Conservation (phyloP, 2,888 invertebrate species). For the Luperina testacea region DNA sequence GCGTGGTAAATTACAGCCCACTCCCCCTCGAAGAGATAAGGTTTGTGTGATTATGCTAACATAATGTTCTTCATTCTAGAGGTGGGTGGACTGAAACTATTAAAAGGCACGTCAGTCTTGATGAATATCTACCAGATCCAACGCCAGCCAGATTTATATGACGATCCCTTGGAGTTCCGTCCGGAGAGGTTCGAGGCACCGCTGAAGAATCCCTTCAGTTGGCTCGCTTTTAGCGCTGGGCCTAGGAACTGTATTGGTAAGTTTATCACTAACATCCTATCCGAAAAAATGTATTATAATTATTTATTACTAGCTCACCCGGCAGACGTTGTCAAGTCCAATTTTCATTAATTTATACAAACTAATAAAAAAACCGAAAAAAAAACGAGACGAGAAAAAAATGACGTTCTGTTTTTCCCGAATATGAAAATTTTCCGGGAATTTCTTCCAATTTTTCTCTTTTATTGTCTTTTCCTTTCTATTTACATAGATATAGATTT, state of each 20-base stretch:
- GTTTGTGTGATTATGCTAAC: not conserved
- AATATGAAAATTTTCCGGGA: not conserved
- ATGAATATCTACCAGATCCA: slow-evolving; percentile 86
- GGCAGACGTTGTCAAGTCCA: not conserved
- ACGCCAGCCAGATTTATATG: slow-evolving; percentile 85
- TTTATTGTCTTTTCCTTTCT: too few species aligned
- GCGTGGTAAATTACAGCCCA: too few species aligned
- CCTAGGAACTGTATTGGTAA: slow-evolving; percentile 87
- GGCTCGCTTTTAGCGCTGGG: slow-evolving; percentile 91
- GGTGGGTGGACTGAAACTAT: slow-evolving; percentile 64
- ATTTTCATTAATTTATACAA: not conserved
- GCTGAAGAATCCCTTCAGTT: slow-evolving; percentile 82
- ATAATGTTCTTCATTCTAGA: slow-evolving; percentile 60
- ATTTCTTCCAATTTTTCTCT: too few species aligned
- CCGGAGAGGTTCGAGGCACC: slow-evolving; percentile 88
- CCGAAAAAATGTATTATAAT: not conserved
- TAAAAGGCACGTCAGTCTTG: slow-evolving; percentile 79
- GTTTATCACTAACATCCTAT: not conserved
- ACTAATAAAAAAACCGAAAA: not conserved
- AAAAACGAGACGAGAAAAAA: not conserved
- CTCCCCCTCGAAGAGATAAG: not conserved
- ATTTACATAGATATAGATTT: too few species aligned
- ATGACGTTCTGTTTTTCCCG: not conserved
- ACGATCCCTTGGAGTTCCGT: slow-evolving; percentile 87
- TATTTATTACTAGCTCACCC: not conserved